Percentiles rank a stretch among this genome's conserved stretches.
phyloP scores from a whole-genome alignment of 2,888 invertebrate species.

The Trimorus sp. region DNA sequence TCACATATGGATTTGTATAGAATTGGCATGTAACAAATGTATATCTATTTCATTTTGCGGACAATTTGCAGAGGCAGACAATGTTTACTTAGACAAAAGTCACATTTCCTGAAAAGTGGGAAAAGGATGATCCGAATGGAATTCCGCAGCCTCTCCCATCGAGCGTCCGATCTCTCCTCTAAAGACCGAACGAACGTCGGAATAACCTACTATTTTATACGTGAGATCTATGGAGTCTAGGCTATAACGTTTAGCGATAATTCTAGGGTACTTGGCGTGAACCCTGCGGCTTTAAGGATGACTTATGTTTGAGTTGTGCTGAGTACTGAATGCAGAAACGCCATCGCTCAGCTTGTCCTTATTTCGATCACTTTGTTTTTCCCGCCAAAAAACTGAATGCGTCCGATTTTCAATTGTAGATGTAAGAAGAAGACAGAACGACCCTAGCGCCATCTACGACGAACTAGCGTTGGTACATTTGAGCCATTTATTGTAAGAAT shows the following conservation, averaged over 20 bases:
- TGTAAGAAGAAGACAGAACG: no score
- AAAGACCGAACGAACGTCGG: conserved; percentile 59
- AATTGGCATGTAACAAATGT: no score
- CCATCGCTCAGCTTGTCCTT: conserved; percentile 47
- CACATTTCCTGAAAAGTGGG: conserved; percentile 7
- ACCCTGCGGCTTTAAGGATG: conserved; percentile 76
- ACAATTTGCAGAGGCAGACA: no score
- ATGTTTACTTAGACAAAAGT: no score
- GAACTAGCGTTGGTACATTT: no score
- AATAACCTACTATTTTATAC: conserved; percentile 81
- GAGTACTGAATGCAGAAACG: conserved; percentile 57
- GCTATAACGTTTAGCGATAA: conserved; percentile 81
- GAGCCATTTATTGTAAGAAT: no score
- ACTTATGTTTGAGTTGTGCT: conserved; percentile 74
- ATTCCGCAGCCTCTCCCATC: conserved; percentile 41
- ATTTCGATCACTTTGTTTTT: conserved; percentile 43
- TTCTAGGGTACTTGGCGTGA: conserved; percentile 78
- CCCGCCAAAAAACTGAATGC: background rate
- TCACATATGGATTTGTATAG: no score
- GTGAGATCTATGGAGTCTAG: conserved; percentile 81
- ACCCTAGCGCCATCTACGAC: no score
- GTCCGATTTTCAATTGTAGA: no score
- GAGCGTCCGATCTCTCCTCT: conserved; percentile 75
- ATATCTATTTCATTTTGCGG: no score
- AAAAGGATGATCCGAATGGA: conserved; percentile 24